These are phyloP conservation scores for Agrilus mali DNA, from an alignment of 2,888 invertebrate genomes.

Conservation along the genomic window DNA sequence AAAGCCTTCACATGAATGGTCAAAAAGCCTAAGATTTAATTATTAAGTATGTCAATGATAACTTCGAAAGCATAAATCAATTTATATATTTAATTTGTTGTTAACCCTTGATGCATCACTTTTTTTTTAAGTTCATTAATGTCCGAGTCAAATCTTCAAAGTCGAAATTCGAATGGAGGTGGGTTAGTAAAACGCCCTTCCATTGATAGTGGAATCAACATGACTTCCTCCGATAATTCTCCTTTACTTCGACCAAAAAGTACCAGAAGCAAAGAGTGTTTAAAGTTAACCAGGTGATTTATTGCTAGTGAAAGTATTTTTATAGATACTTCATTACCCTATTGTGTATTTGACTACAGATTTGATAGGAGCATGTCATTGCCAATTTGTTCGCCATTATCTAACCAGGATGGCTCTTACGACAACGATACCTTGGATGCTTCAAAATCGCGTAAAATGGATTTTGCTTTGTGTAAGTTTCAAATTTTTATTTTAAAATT, in stretches of 20 bases:
- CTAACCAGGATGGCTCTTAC: slow-evolving; percentile 36
- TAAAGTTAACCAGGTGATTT: slow-evolving; percentile 35
- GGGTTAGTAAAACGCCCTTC: slow-evolving; percentile 59
- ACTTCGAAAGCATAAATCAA: too few relatives aligned
- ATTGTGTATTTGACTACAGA: slow-evolving; percentile 31
- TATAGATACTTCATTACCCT: neutral
- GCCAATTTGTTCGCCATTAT: slow-evolving; percentile 41
- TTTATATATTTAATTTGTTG: neutral
- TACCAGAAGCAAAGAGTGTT: slow-evolving; percentile 24
- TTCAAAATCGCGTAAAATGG: slow-evolving; percentile 59
- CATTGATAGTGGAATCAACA: slow-evolving; percentile 67
- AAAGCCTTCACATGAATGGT: too few relatives aligned
- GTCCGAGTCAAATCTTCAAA: slow-evolving; percentile 26
- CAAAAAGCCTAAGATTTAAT: too few relatives aligned
- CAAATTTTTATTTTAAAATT: slow-evolving; percentile 1
- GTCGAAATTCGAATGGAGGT: slow-evolving; percentile 22
- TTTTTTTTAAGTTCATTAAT: slow-evolving; percentile 29
- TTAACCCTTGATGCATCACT: slow-evolving; percentile 3
- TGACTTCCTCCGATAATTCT: slow-evolving; percentile 35
- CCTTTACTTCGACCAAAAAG: slow-evolving; percentile 24
- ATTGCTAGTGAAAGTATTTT: neutral
- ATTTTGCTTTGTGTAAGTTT: slow-evolving; percentile 73
- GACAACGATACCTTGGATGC: slow-evolving; percentile 33
- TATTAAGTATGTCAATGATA: too few relatives aligned
- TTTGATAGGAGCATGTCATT: slow-evolving; percentile 61